Evolutionary conservation across 2,888 invertebrate genomes (phyloP), one percentile per base, ranked within the genome.

Genomic region (Sthenelais limicola): DNA sequence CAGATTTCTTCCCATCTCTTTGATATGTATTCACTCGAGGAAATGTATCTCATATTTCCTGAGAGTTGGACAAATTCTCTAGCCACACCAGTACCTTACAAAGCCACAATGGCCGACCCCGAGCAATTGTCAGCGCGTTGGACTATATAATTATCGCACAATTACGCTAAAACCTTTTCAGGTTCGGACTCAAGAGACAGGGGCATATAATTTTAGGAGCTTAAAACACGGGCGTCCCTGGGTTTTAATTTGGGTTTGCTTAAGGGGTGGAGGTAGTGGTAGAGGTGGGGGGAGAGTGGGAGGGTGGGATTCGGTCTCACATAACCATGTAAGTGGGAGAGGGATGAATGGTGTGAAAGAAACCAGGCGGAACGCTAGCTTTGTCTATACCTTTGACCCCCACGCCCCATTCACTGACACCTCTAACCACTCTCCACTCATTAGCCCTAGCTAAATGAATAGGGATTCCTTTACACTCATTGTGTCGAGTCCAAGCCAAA

Each of bases 111-210:
- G 12, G 28, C 21, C 52, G 30, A 30, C 52, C n/a, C 52, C 21
- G 52, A 26, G 15, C 32, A 24, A 38, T 62, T 62, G 62, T 62
- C 62, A 38, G 35, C n/a, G 21, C 24, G 12, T 24, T 5, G 38
- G 15, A 21, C 38, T 62, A 21, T 62, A 43, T 62, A 62, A 62
- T 62, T 62, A 62, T 38, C 21, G 24, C 7, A 38, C 62, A 62
- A 62, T 62, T 62, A 62, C 18, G 62, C 62, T 62, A 24, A 62
- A 62, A 62, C 38, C 38, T 62, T 38, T 38, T 38, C 35, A 4
- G 24, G 62, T 9, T 9, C 32, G 32, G 30, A 35, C 56, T 56
- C 32, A 12, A 33, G 15, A 24, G 12, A 21, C 38, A 7, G 2
- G 21, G 62, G 62, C n/a, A n/a, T 62, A 43, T 35, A 62, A 62